Evolutionary conservation across 2,797 vertebrate genomes (phyloP), one percentile per base, ranked within the genome.

Genomic region (Sarcoramphus papa): DNA sequence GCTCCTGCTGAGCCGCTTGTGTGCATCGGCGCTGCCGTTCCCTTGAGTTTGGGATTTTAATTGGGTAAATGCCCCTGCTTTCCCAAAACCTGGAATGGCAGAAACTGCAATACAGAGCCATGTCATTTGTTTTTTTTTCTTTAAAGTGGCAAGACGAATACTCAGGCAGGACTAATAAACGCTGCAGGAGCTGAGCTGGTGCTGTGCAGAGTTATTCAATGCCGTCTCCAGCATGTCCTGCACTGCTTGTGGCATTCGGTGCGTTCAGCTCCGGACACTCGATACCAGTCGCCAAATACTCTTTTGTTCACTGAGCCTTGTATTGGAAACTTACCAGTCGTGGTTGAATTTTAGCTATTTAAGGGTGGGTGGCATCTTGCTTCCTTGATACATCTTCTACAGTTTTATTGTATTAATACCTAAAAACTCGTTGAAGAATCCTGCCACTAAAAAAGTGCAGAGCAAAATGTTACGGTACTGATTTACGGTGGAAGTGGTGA

Each of bases 21-120:
- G 70, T 14, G 33, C 18, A 4, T 82, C 2, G 1, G 40, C 0
- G 0, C 37, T 53, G 53, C 59, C 0, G 0, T 60, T 88, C 17
- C 53, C 11, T 2, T 9, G 17, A 11, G 17, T 33, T 21, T 60
- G 70, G 30, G 18, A 7, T 27, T 70, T 50, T 45, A 23, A 8
- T 8, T 24, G 20, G 27, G 25, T 28, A 70, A 63, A 21, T 51
- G n/a, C 8, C 15, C 2, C 25, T 16, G 53, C 45, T 56, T 72
- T 60, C n/a, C 75, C 54, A 40, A 70, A 85, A 17, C 12, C 8
- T 23, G 59, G 41, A 48, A 8, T 47, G 41, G 41, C 64, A 88
- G 63, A 53, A 77, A 27, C 59, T 31, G 50, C 40, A 40, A 9
- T 22, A 4, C 21, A 45, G 70, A 60, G 50, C 51, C 35, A 2